Evolutionary conservation across 2,797 vertebrate species (phyloP).

Genomic region (Helarctos malayanus): DNA sequence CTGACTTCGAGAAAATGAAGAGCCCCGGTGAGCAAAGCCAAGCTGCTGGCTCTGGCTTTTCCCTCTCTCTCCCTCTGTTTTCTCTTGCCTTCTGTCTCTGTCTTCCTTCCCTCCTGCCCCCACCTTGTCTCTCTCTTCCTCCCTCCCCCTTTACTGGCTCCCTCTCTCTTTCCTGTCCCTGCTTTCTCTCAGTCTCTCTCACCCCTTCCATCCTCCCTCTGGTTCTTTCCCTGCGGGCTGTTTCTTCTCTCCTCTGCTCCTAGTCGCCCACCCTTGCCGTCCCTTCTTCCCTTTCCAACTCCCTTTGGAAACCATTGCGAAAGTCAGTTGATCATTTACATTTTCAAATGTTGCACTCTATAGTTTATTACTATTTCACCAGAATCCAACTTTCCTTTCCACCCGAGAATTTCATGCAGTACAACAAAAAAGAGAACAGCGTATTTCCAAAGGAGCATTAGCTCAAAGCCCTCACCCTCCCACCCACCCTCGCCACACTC

Average conservation of each 20-base stretch:
- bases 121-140: neutral
- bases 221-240: neutral
- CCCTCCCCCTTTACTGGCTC: neutral
- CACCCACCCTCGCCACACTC: neutral
- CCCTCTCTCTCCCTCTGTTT: neutral
- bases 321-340: neutral
- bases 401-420: neutral
- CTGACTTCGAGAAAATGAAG: neutral
- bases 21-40: neutral
- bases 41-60: neutral
- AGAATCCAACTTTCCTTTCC: slow-evolving; percentile 37
- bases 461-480: neutral
- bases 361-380: slow-evolving; percentile 27
- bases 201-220: neutral
- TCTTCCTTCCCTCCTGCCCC: neutral
- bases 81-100: neutral
- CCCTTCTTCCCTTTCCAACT: neutral
- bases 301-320: neutral
- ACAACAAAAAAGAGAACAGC: neutral
- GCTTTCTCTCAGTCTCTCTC: neutral
- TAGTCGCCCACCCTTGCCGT: neutral
- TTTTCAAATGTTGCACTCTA: slow-evolving; percentile 7
- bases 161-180: neutral
- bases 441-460: slow-evolving; percentile 16
- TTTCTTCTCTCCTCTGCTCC: neutral